Conservation (phyloP, 1,140 invertebrate genomes). For the Gonioctena quinquepunctata region DNA sequence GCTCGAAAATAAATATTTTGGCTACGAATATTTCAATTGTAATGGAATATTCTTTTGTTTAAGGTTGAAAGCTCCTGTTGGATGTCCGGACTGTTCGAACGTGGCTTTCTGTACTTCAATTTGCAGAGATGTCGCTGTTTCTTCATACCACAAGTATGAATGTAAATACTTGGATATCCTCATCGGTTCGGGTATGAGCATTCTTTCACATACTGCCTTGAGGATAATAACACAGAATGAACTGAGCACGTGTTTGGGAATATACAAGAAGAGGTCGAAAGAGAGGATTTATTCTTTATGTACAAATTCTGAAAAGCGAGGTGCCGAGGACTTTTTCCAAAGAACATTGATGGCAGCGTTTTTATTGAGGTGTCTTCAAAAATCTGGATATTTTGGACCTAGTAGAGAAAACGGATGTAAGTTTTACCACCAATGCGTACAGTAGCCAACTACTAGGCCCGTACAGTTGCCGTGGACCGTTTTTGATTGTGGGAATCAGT, state of each 20-base stretch:
- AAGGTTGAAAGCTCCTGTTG: conserved; percentile 66
- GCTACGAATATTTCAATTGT: no score
- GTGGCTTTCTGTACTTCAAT: conserved; percentile 74
- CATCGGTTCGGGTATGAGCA: conserved; percentile 80
- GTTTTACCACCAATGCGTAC: no score
- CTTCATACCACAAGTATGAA: conserved; percentile 79
- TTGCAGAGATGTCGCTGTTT: conserved; percentile 70
- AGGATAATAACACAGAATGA: conserved; percentile 73
- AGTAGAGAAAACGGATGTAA: neutral
- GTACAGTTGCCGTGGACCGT: no score
- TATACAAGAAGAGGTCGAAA: conserved; percentile 58
- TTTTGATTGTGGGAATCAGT: no score
- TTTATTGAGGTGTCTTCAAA: conserved; percentile 72
- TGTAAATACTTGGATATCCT: conserved; percentile 76
- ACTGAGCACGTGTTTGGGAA: conserved; percentile 58
- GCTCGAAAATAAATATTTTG: no score
- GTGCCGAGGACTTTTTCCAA: conserved; percentile 74
- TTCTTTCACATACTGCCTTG: conserved; percentile 75
- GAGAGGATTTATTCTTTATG: conserved; percentile 66
- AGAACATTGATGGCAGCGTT: conserved; percentile 79
- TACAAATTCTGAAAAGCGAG: conserved; percentile 66
- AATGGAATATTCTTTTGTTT: conserved; percentile 18
- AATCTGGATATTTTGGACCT: conserved; percentile 62
- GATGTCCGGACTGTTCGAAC: conserved; percentile 75
- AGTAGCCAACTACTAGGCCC: no score